Evolutionary conservation across 2,797 vertebrate genomes (phyloP).

Genomic region (Chloroceryle amazona): DNA sequence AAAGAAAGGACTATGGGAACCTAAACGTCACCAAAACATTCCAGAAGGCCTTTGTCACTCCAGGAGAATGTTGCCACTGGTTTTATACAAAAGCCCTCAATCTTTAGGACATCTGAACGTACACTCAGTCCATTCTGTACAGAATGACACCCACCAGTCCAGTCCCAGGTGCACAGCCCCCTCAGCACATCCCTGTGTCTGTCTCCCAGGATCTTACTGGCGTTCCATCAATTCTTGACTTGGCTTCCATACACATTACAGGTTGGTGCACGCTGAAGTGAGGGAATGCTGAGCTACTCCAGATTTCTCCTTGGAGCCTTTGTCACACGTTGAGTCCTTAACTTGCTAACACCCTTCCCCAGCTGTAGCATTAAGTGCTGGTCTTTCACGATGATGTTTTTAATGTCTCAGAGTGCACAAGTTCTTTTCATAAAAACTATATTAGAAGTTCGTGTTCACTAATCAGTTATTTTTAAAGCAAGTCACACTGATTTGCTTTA

Average conservation of each 20-base stretch:
- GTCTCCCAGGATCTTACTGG: neutral
- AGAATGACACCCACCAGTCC: neutral
- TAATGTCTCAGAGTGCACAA: neutral
- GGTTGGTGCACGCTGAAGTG: neutral
- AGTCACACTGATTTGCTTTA: neutral
- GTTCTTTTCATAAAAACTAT: neutral
- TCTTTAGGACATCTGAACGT: neutral
- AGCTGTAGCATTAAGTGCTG: neutral
- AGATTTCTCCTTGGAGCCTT: neutral
- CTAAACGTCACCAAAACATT: neutral
- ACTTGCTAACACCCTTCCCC: neutral
- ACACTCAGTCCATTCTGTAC: too few species aligned
- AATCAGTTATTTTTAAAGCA: neutral
- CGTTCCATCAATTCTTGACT: neutral
- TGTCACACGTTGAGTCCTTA: neutral
- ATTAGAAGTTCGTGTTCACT: neutral
- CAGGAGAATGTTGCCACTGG: neutral
- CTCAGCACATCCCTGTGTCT: neutral
- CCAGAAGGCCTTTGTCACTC: neutral
- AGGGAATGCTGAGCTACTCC: neutral
- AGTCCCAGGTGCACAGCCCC: fast-evolving
- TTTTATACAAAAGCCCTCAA: neutral
- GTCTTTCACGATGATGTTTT: neutral
- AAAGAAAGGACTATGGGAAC: neutral
- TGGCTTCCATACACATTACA: neutral